Evolutionary conservation across 92 coral and sea anemone species (phyloP), one percentile per base, ranked within the genome.

Genomic region (Zoanthus gigantus): DNA sequence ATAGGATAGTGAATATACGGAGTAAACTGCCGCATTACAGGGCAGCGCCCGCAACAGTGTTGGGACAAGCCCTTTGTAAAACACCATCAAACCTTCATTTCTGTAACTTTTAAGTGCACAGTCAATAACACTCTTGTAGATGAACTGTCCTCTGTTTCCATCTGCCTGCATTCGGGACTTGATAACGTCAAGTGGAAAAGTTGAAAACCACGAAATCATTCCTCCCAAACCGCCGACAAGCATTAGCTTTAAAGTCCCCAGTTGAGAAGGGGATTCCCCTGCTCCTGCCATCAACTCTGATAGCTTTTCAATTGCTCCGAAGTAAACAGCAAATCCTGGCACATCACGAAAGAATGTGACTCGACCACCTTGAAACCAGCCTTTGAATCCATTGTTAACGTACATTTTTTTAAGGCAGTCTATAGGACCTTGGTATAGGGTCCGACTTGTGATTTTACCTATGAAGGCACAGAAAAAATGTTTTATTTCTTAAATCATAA

Each of bases 81-180:
- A 94, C 67, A 93, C 90, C 0, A 87, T 69, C 48, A 90, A n/a
- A 0, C 99, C 99, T 34, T 94, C 97, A 18, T 88, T 85, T 69
- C 86, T 91, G 79, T 91, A 97, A 80, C 94, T 95, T 90, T 92
- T 89, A 0, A 95, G 63, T n/a, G 93, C 87, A 76, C 99, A 95
- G 82, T 97, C 99, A 10, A 57, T 48, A 72, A 74, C 71, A 58
- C 96, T 96, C 60, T 89, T 83, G 87, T 97, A 97, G 6, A 66
- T 60, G 50, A 89, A 95, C 76, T 88, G 91, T 13, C 99, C 97
- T 10, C 46, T 88, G 74, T 83, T 89, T 48, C 95, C 95, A 75
- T 97, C 99, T n/a, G 99, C 98, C 87, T 97, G 99, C 77, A 95
- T 85, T 56, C 97, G 94, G 6, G 99, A 95, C 89, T 97, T 97